Evolutionary conservation across 2,797 vertebrate species (phyloP), one percentile per base, ranked within the genome.

Genomic region (Micromesistius poutassou): DNA sequence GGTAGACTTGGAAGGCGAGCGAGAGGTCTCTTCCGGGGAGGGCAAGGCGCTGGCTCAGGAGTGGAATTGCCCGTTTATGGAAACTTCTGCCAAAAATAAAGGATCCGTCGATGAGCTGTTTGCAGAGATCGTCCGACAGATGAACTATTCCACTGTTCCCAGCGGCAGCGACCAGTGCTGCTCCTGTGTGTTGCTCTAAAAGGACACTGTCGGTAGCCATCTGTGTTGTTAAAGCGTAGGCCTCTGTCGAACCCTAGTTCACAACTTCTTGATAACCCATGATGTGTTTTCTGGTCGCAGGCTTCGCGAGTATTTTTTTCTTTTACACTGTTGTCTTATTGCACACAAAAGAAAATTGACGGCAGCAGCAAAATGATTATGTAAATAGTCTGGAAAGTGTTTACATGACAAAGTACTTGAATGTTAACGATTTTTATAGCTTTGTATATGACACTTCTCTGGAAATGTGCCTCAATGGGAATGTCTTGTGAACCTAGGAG

Each of bases 41-140:
- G 97, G 97, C 86, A 97, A 96, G 89, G 96, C 96, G 72, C 95
- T 98, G 93, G 96, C 97, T 72, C 96, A 97, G 88, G 96, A 98
- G 81, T 98, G 97, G 97, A 97, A 87, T 94, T 98, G 97, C 93
- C 97, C 96, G 82, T 98, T 98, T 80, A 95, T 98, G 94, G 97
- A 98, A 87, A 97, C 97, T 73, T 98, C 97, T 78, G 97, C 97
- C 95, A 98, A 98, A 94, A 96, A 97, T 90, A 98, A 98, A 94
- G 94, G 93, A 75, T 97, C 96, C 0, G 97, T 98, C 84, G 97
- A 98, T 82, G 97, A 98, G 92, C 95, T 98, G 76, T 97, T 98
- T 83, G 96, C 97, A 19, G 96, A 98, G 85, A 98, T 98, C 77
- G 97, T 98, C 84, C 80, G 97, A 91, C 97, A 98, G 94, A 98